Conservation (phyloP, 2,888 invertebrate species). For the Meteorus colon region DNA sequence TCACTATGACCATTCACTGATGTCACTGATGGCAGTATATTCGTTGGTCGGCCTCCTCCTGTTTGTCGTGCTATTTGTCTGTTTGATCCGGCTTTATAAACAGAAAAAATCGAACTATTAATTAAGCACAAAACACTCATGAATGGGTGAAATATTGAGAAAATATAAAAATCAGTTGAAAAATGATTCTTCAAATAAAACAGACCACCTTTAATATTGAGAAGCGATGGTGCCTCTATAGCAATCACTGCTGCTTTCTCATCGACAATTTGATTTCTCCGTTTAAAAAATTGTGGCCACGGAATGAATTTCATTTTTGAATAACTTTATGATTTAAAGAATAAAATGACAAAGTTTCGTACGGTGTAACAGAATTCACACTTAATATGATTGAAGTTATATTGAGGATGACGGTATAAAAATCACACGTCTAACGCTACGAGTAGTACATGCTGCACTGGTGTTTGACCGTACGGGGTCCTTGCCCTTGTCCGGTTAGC, state of each 20-base stretch:
- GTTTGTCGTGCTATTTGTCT: conserved; percentile 62
- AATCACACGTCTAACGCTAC: background rate
- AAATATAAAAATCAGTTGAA: conserved; percentile 24
- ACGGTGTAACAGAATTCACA: too few relatives aligned
- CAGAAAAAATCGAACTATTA: conserved; percentile 13
- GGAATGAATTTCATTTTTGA: conserved; percentile 64
- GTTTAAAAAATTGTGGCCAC: conserved; percentile 62
- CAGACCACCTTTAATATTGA: conserved; percentile 13
- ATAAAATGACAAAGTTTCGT: background rate
- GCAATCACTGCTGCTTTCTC: conserved; percentile 50
- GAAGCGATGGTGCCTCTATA: conserved; percentile 38
- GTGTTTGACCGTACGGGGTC: conserved; percentile 60
- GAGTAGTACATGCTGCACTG: conserved; percentile 55
- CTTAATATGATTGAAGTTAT: too few relatives aligned
- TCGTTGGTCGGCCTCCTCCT: conserved; percentile 72
- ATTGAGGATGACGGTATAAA: background rate
- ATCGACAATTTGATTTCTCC: conserved; percentile 63
- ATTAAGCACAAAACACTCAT: background rate
- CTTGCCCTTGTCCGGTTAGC: conserved; percentile 67
- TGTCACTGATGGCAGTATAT: conserved; percentile 71
- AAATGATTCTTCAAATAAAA: background rate
- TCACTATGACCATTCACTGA: conserved; percentile 78
- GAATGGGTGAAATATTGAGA: too few relatives aligned
- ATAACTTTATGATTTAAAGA: conserved; percentile 7
- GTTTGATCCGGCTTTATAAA: conserved; percentile 63